Evolutionary conservation across 2,888 invertebrate genomes (phyloP), one percentile per base, ranked within the genome.

Genomic region (Gnatocerus cornutus): DNA sequence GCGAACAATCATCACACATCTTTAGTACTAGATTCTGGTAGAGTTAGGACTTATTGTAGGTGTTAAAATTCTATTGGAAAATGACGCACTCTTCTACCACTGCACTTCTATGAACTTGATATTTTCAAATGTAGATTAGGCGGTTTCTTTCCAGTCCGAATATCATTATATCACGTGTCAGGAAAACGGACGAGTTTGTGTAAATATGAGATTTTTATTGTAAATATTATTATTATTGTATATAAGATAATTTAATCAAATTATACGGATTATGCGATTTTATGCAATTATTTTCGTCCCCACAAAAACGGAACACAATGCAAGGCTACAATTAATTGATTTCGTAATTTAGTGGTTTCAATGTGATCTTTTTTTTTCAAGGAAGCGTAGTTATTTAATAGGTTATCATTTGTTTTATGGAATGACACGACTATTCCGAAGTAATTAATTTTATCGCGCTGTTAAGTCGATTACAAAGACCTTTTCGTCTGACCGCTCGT

Each of bases 21-120:
- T 29, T 39, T 48, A 61, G 48, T 27, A 27, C 9, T 45, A 45
- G 41, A 39, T 46, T 46, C 59, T 59, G 21, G 59, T 59, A 59
- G 50, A 8, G n/a, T 48, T 59, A 59, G 59, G 27, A 56, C 1
- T 30, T 9, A 53, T 27, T 43, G 61, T 61, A 61, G 61, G 14
- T 61, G 61, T 61, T 61, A 30, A 59, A 61, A 48, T 61, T 61
- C 48, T 48, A 58, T 61, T 48, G 61, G 61, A 41, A 33, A 58
- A 58, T 29, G 45, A 58, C 12, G 61, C 61, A 61, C 61, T 50
- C 29, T 61, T 50, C 61, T 61, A 48, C 50, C 61, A 61, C 29
- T 21, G 21, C 59, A 41, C 56, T 41, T 39, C 37, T 55, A 21
- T 39, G 33, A 56, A 56, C 27, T 30, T 16, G 13, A 8, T 46